These are phyloP conservation scores for Lasioglossum albipes DNA, from an alignment of 1,140 invertebrate genomes.

Conservation along the genomic window DNA sequence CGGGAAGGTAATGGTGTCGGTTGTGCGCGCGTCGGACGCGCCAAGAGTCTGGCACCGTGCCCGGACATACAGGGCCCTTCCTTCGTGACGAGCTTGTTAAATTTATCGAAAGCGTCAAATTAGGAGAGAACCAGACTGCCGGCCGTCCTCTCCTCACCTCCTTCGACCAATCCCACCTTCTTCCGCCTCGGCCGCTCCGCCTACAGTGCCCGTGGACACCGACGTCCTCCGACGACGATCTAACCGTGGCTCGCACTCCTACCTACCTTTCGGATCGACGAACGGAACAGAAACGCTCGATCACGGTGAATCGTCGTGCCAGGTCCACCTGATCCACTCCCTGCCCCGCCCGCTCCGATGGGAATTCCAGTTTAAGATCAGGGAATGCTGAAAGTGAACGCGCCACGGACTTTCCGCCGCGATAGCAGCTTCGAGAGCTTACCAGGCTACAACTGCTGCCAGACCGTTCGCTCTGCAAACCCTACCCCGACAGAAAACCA, in stretches of 20 bases:
- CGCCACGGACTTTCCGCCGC: neutral
- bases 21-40: constrained; percentile 67
- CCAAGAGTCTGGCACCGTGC: constrained; percentile 75
- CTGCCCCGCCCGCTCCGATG: neutral
- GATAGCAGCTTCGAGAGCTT: neutral
- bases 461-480: too few relatives aligned
- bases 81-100: constrained; percentile 79
- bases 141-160: constrained; percentile 22
- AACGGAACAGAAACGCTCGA: constrained; percentile 6
- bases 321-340: neutral
- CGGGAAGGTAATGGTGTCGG: constrained; percentile 76
- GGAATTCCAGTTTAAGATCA: neutral
- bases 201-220: constrained; percentile 22
- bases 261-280: neutral
- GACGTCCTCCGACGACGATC: neutral
- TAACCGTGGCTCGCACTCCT: neutral
- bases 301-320: neutral
- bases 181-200: constrained; percentile 20
- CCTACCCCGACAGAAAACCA: too few relatives aligned
- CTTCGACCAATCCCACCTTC: constrained; percentile 32
- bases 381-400: neutral
- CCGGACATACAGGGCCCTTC: constrained; percentile 73
- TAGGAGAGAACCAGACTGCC: constrained; percentile 65
- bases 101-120: constrained; percentile 80
- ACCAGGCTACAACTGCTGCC: too few relatives aligned